Evolutionary conservation across 2,797 vertebrate species (phyloP), one percentile per base, ranked within the genome.

Genomic region (Chaenodraco wilsoni): DNA sequence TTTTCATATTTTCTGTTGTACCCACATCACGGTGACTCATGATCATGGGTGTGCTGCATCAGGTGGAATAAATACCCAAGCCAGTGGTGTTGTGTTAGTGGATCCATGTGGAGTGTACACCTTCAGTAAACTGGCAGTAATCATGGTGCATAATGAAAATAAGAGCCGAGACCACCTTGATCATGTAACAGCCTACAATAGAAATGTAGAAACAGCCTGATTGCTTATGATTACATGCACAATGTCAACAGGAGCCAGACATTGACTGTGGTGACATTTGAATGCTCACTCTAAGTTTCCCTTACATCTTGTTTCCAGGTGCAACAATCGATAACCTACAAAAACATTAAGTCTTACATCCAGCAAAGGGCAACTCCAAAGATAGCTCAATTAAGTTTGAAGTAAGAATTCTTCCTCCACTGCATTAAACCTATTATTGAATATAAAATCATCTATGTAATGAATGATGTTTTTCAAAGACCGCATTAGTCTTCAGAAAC

Each of bases 201-300:
- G 10, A 33, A 43, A 33, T 4, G 9, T 37, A 37, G 33, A 9
- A 37, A 37, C 33, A 37, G 33, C 33, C 8, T 37, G 33, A 7
- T 27, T 44, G 23, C 33, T 45, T 37, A 5, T 40, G 31, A 37
- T 72, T 17, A 43, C 33, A 50, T 4, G 12, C 31, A 27, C 49
- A 23, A 27, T 19, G 5, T 43, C 14, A 63, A 63, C 50, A 62
- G 14, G 54, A 56, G 21, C 6, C 9, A 11, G 45, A 51, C 14
- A 21, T n/a, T 33, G 19, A 63, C 33, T 43, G 9, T 16, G 16
- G 11, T 52, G 63, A 15, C 41, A 67, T 76, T 62, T 59, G 31
- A 27, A 54, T 10, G 11, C n/a, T 37, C 33, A 1, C 33, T 37
- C 33, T 37, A 37, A 37, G 33, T 37, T 9, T 9, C 33, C 33